These are phyloP conservation scores for Lacerta agilis DNA, from an alignment of 2,797 vertebrate genomes.

Conservation along the genomic window DNA sequence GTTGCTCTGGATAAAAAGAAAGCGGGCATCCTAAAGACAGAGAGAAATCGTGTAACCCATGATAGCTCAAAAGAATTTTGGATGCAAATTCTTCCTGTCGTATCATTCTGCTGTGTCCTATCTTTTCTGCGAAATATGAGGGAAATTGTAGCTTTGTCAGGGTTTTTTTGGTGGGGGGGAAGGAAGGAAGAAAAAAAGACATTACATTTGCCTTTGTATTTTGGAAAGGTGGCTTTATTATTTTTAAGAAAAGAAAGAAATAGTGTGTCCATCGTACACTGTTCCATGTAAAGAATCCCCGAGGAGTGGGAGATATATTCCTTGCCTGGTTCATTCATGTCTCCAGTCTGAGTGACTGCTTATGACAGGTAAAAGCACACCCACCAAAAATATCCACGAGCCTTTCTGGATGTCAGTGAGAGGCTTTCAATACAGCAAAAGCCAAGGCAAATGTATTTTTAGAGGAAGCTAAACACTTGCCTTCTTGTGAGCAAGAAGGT, in stretches of 20 bases:
- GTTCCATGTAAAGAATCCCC: not conserved
- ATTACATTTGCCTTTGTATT: too few species aligned
- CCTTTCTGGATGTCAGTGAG: accelerated
- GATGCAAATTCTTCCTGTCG: too few species aligned
- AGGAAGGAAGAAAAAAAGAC: too few species aligned
- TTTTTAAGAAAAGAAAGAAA: too few species aligned
- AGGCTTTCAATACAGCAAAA: not conserved
- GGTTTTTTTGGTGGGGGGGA: too few species aligned
- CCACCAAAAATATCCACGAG: not conserved
- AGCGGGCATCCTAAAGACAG: not conserved
- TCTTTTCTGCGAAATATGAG: too few species aligned
- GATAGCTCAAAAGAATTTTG: too few species aligned
- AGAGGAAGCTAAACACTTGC: not conserved
- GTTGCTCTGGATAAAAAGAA: not conserved
- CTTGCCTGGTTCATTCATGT: not conserved
- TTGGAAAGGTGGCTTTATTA: too few species aligned
- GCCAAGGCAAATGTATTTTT: not conserved
- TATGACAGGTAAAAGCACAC: not conserved
- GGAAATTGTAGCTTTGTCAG: too few species aligned
- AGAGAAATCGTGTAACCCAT: not conserved
- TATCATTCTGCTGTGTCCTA: too few species aligned
- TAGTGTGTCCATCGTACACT: too few species aligned
- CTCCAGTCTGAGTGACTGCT: not conserved
- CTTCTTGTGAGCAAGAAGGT: too few species aligned
- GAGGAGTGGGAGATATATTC: not conserved